phyloP scores from a whole-genome alignment of 35 echinoderm and acorn worm genomes.

The Chiridota heheva region DNA sequence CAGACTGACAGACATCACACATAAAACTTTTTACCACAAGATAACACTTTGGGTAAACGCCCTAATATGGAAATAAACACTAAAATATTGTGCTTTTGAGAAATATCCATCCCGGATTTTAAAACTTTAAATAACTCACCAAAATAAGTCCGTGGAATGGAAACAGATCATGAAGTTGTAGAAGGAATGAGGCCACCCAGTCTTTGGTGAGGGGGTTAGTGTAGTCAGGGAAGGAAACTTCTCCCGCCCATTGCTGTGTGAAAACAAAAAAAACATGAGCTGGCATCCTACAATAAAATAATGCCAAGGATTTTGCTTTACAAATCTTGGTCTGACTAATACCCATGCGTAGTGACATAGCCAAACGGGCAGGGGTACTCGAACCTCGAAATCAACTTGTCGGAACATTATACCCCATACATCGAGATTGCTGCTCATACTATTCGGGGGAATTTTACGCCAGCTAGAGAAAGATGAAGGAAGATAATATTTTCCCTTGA shows the following conservation, averaged over 20 bases:
- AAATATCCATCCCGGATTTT: background rate
- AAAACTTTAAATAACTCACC: conserved; percentile 31
- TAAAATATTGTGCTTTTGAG: background rate
- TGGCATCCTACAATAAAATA: no score
- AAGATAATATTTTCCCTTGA: no score
- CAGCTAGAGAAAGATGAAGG: no score
- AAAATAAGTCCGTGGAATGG: conserved; percentile 73
- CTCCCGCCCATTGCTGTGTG: conserved; percentile 63
- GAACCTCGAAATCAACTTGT: no score
- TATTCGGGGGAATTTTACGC: no score
- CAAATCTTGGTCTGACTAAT: no score
- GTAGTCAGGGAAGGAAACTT: conserved; percentile 56
- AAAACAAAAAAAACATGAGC: background rate
- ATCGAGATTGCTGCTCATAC: no score
- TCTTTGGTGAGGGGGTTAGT: conserved; percentile 60
- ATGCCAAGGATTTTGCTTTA: no score
- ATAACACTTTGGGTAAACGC: background rate
- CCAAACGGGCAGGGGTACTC: no score
- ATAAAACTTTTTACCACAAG: background rate
- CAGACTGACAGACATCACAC: background rate
- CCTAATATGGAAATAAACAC: background rate
- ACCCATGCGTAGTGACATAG: no score
- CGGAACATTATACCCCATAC: no score
- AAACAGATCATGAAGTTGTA: conserved; percentile 30
- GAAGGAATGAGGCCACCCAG: conserved; percentile 42